Conservation (phyloP, 2,888 invertebrate genomes). For the Sussaba pulchella region DNA sequence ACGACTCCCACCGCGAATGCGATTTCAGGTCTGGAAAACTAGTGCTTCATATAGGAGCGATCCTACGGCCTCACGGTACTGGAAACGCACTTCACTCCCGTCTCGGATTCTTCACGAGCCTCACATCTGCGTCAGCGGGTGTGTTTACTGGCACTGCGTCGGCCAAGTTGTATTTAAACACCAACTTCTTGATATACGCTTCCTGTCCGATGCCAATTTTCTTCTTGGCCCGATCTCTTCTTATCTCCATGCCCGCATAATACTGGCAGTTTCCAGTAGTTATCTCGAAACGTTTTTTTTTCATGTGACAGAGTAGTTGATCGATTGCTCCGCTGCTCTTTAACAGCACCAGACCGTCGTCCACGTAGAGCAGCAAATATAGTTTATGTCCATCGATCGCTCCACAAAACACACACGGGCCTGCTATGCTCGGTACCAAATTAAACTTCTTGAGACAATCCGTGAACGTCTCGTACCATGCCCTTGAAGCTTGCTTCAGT, state of each 20-base stretch:
- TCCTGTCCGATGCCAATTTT: slow-evolving; percentile 23
- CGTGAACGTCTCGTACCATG: slow-evolving; percentile 5
- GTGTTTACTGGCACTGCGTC: slow-evolving; percentile 24
- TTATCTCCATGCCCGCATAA: slow-evolving; percentile 16
- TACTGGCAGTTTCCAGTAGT: not conserved
- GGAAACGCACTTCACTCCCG: not conserved
- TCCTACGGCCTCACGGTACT: slow-evolving; percentile 8
- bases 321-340: slow-evolving; percentile 40
- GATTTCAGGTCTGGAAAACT: slow-evolving; percentile 5
- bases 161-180: slow-evolving; percentile 44
- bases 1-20: not conserved
- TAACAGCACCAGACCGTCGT: slow-evolving; percentile 74
- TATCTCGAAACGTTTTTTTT: slow-evolving; percentile 8
- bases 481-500: slow-evolving; percentile 11
- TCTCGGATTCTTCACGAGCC: not conserved
- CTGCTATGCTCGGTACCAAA: slow-evolving; percentile 70
- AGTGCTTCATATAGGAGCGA: not conserved
- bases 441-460: not conserved
- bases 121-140: slow-evolving; percentile 39
- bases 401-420: slow-evolving; percentile 75
- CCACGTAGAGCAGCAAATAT: slow-evolving; percentile 75
- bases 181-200: slow-evolving; percentile 45
- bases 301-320: not conserved
- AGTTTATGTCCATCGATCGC: slow-evolving; percentile 54
- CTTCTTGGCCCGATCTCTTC: not conserved